A percentile compares a stretch with the other conserved stretches of the same genome.
Evolutionary conservation across 2,113 vertebrate species (phyloP).

Genomic region (Melozone crissalis): DNA sequence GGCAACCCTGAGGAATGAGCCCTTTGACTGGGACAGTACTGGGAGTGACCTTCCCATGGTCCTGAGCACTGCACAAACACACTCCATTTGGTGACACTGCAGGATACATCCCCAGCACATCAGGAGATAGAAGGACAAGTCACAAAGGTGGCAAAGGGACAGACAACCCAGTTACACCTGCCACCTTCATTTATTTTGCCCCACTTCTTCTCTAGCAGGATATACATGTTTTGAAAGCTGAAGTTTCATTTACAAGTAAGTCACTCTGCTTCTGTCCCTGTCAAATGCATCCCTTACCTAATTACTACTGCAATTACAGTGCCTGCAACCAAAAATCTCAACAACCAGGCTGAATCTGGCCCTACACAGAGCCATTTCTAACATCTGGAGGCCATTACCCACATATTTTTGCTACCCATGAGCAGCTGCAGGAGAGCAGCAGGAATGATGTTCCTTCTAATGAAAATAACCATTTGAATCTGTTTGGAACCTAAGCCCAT

Average conservation of each 20-base stretch:
- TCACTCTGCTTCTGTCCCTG: neutral
- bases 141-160: neutral
- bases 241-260: neutral
- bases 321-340: neutral
- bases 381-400: neutral
- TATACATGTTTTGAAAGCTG: neutral
- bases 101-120: neutral
- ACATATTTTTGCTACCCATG: neutral
- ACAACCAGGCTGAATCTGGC: neutral
- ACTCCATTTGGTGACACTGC: neutral
- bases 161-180: neutral
- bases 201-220: neutral
- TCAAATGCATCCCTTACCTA: neutral
- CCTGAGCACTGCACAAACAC: neutral
- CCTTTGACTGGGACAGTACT: neutral
- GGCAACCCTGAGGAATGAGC: neutral
- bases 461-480: neutral
- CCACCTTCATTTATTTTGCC: neutral
- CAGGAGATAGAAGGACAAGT: neutral
- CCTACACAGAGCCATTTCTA: neutral
- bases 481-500: neutral
- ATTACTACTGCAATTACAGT: neutral
- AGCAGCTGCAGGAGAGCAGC: neutral
- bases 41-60: neutral
- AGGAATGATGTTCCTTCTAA: neutral